Base-by-base conservation (phyloP, 2,888 invertebrate species). In the Lissocephala sabroskyi region DNA sequence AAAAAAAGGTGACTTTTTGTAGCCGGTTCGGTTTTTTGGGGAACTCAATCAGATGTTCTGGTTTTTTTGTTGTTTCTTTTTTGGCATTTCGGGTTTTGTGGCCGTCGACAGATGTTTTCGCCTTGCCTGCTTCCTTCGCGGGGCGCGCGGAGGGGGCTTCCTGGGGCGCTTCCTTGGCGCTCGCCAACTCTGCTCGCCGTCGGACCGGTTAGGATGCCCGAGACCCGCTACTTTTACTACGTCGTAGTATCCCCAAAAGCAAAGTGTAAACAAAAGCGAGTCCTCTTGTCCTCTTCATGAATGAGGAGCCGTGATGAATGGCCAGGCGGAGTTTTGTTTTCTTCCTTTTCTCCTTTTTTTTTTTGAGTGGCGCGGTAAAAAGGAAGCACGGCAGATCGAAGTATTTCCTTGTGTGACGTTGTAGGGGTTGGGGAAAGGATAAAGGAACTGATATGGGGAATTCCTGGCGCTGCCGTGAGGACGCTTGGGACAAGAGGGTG, bases 261-360 rank as follows among this genome's bases (percentile, higher is more conserved):
- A n/a, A n/a, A n/a, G n/a, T n/a, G n/a, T 78, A 68, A 79, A 74
- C 62, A 75, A 67, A 53, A 65, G 58, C 4, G n/a, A n/a, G n/a
- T n/a, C n/a, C 19, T 37, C 11, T 37, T 14, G 14, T 13, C 26
- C 17, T 52, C 59, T 61, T 66, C 60, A 79, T 78, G 75, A 79
- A 79, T 79, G 79, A 78, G 73, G n/a, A n/a, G n/a, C n/a, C n/a
- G 51, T 61, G 63, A 61, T 73, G 67, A 73, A 73, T 73, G 64
- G 65, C 29, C 17, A 26, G 30, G 13, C n/a, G n/a, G n/a, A n/a
- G n/a, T n/a, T n/a, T n/a, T n/a, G n/a, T n/a, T n/a, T n/a, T n/a
- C n/a, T n/a, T n/a, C n/a, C n/a, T n/a, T n/a, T n/a, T n/a, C n/a
- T n/a, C n/a, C n/a, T n/a, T n/a, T n/a, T n/a, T n/a, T 33, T 11